Base-by-base conservation (phyloP, 2,888 invertebrate genomes). In the Tiliacea aurago region DNA sequence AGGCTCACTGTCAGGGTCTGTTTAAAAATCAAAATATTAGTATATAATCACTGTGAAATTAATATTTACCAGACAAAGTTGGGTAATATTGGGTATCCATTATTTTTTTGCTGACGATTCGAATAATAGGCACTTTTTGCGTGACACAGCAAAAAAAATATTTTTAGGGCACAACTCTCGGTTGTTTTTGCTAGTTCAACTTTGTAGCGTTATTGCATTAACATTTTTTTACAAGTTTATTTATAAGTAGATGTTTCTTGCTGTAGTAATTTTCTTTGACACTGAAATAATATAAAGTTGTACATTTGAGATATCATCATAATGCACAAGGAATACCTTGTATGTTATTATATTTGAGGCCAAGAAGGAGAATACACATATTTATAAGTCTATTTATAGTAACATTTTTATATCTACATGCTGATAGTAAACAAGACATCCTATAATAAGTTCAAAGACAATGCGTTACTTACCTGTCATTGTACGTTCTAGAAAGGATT, bases 401-500 rank as follows among this genome's bases (percentile, higher is more conserved):
- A 62, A 69, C 37, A 81, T 59, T 70, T 75, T 80, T 58, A 69
- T 70, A 77, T 68, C 58, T 33, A 73, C 83, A 83, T 83, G 83
- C 84, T 74, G 49, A 69, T 79, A 72, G 80, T 33, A 64, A 64
- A 81, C 61, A 83, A 69, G 78, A 63, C 51, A 81, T 81, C 75
- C n/a, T 78, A 58, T 62, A 69, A 80, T 73, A 83, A 72, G 37
- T 76, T 43, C n/a, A 69, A 51, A 77, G 82, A 77, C 80, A 71
- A 84, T 84, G 78, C 82, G 64, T 78, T 71, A 81, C 81, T 81
- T 81, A 81, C 81, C 81, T 79, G 67, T 75, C 71, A 70, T 58
- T 59, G 78, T 74, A 68, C 28, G 33, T 37, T 58, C 64, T 76
- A 80, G 53, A 76, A 67, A 71, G 63, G 59, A 69, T 72, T 78